A percentile compares a stretch with the other conserved stretches of the same genome.
Conservation (phyloP, 2,888 invertebrate genomes). For the Drosophila longiperda region DNA sequence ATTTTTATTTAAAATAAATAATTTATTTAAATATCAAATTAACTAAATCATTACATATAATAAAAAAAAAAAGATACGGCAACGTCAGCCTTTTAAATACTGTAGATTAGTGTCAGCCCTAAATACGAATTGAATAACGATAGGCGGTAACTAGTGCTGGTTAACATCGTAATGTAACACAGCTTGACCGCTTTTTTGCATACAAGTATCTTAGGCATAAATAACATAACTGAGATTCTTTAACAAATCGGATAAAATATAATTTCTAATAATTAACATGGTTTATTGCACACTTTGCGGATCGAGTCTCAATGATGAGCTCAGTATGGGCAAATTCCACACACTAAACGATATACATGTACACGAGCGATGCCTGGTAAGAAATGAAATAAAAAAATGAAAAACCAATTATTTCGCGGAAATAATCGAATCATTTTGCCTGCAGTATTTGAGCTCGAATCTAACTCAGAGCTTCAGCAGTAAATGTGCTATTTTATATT, state of each 20-base stretch:
- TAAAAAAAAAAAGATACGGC: neutral
- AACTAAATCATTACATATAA: neutral
- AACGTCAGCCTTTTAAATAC: too few relatives aligned
- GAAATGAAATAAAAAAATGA: slow-evolving; percentile 49
- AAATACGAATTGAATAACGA: slow-evolving; percentile 1
- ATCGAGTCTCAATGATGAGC: slow-evolving; percentile 1
- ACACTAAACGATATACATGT: slow-evolving; percentile 86
- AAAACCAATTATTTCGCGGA: neutral
- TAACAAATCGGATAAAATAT: slow-evolving; percentile 14
- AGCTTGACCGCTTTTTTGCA: neutral
- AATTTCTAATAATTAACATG: slow-evolving; percentile 5
- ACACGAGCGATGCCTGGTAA: slow-evolving; percentile 92
- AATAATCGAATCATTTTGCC: neutral
- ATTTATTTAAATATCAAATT: neutral
- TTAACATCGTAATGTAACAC: neutral
- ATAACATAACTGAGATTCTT: neutral
- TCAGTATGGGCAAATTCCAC: slow-evolving; percentile 20
- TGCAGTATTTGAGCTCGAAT: slow-evolving; percentile 89
- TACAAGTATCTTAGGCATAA: too few relatives aligned
- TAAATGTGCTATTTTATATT: slow-evolving; percentile 90
- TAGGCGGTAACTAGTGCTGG: neutral
- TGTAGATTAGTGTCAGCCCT: neutral
- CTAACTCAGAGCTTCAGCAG: slow-evolving; percentile 89
- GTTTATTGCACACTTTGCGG: slow-evolving; percentile 49
- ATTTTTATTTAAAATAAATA: neutral